Evolutionary conservation across 2,113 vertebrate genomes (phyloP).

Genomic region (Amphilophus citrinellus): DNA sequence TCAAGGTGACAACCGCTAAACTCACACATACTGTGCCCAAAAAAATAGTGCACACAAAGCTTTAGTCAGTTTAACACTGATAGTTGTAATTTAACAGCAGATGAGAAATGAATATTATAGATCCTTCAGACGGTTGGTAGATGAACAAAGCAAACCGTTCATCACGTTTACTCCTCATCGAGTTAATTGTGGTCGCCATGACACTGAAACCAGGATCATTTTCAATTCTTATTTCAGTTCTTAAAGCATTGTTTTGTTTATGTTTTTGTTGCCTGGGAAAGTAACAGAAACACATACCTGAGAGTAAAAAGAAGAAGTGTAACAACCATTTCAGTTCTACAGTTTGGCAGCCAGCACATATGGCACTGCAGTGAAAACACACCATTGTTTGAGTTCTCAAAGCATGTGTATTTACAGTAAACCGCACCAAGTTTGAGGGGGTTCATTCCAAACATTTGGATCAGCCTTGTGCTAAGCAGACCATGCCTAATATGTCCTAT

Average conservation of each 20-base stretch:
- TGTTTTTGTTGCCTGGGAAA: not conserved
- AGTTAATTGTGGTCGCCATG: not conserved
- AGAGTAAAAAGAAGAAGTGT: constrained; percentile 23
- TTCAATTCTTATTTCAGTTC: constrained; percentile 34
- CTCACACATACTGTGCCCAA: not conserved
- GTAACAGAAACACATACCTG: constrained; percentile 7
- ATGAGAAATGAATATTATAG: not conserved
- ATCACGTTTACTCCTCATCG: rapidly evolving
- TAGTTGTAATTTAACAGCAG: constrained; percentile 3
- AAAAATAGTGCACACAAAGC: not conserved
- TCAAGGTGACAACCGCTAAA: constrained; percentile 11
- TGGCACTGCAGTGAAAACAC: constrained; percentile 17
- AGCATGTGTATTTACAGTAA: constrained; percentile 17
- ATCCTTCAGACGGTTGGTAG: not conserved
- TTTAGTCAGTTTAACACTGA: constrained; percentile 14
- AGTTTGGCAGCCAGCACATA: constrained; percentile 19
- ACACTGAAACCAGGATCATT: constrained; percentile 15
- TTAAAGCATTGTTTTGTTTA: not conserved
- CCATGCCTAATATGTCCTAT: constrained; percentile 50
- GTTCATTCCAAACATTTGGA: constrained; percentile 54
- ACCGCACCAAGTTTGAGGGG: constrained; percentile 7
- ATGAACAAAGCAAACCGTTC: not conserved
- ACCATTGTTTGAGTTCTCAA: constrained; percentile 12
- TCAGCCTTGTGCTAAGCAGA: constrained; percentile 50
- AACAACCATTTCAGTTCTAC: constrained; percentile 12